phyloP scores from a whole-genome alignment of 2,113 vertebrate genomes.

The Callaeas wilsoni region DNA sequence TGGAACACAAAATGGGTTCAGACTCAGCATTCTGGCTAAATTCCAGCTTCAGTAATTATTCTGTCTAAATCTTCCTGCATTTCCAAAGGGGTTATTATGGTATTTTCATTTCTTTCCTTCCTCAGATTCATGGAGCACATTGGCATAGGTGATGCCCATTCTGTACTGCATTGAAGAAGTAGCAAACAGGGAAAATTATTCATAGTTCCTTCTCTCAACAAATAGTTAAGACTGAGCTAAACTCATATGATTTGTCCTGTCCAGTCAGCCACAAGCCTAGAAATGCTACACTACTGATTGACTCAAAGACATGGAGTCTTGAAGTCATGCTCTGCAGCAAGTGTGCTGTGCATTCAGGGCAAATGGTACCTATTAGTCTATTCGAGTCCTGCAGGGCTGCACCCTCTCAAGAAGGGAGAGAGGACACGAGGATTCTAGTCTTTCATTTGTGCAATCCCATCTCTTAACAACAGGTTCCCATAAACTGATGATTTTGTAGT shows the following conservation, averaged over 20 bases:
- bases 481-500: neutral
- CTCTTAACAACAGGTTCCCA: neutral
- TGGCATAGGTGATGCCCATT: neutral
- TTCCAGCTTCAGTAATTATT: conserved; percentile 50
- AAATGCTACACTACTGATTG: neutral
- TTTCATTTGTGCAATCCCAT: neutral
- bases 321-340: neutral
- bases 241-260: neutral
- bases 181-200: neutral
- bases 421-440: neutral
- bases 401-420: neutral
- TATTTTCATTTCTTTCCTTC: conserved; percentile 12
- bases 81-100: conserved; percentile 13
- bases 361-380: neutral
- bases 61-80: conserved; percentile 13
- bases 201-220: neutral
- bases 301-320: neutral
- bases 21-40: conserved; percentile 24
- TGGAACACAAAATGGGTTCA: conserved; percentile 14
- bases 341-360: neutral
- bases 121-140: neutral
- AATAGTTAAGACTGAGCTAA: neutral
- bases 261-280: neutral
- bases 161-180: neutral
- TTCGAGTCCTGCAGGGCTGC: neutral